These are phyloP conservation scores for Meghimatium bilineatum DNA, from an alignment of 2,888 invertebrate species.

Conservation along the genomic window DNA sequence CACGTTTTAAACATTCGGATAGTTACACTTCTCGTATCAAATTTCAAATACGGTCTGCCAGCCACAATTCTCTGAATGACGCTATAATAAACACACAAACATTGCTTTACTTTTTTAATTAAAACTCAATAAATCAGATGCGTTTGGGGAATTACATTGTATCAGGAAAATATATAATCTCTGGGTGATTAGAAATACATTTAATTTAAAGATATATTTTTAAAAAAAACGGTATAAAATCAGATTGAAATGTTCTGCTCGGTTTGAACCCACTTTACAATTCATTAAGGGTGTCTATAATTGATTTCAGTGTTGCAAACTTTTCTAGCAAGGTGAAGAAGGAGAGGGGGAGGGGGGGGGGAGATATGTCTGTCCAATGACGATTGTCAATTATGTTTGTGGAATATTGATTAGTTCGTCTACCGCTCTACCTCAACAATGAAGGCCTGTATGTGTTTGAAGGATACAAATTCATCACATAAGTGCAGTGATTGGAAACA, in stretches of 20 bases:
- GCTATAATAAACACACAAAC: not conserved
- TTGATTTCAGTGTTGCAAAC: not conserved
- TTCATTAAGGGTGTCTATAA: not conserved
- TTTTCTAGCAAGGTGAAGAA: not conserved
- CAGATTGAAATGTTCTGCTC: slow-evolving; percentile 8
- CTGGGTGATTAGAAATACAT: not conserved
- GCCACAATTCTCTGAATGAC: not conserved
- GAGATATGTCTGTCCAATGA: not conserved
- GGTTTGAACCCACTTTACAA: slow-evolving; percentile 1
- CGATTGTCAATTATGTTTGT: slow-evolving; percentile 8
- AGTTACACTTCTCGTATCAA: too few species aligned
- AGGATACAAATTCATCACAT: not conserved
- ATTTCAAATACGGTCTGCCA: too few species aligned
- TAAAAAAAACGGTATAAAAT: not conserved
- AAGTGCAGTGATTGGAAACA: not conserved
- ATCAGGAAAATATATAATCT: not conserved
- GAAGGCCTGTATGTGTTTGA: not conserved
- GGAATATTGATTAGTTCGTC: not conserved
- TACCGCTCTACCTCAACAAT: not conserved
- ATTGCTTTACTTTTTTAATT: not conserved
- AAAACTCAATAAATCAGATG: not conserved
- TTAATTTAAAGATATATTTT: not conserved
- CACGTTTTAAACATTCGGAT: too few species aligned
- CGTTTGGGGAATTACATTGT: not conserved
- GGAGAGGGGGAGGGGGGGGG: not conserved